Base-by-base conservation (phyloP, 2,113 vertebrate species). In the Nothoprocta pentlandii region DNA sequence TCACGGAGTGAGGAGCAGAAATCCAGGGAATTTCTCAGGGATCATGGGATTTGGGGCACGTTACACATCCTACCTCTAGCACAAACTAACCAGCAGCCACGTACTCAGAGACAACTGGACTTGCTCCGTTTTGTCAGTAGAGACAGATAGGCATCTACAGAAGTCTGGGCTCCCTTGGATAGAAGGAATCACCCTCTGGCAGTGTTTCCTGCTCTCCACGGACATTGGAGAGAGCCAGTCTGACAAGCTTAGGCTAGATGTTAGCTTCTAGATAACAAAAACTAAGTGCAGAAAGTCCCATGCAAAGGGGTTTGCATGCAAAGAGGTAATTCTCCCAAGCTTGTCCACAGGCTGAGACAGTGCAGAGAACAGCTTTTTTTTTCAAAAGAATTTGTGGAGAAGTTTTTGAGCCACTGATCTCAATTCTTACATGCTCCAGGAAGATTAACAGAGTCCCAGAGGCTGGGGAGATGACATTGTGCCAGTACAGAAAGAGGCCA, bases 281-380 rank as follows among this genome's bases (percentile, higher is more conserved):
- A 19, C 2, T 39, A 41, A 17, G 51, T 0, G 0, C 32, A 54
- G 39, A 34, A 39, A 88, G 4, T 12, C 36, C 44, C 0, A 0
- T 17, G 28, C 3, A 4, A 34, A 78, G 51, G 2, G 10, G 32
- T 16, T 79, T 69, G 5, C 44, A 58, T 0, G 0, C 7, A 42
- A 92, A 68, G 39, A 47, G 5, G 58, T 78, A 6, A 67, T 88
- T 86, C 93, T 34, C 49, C 42, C 42, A 64, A 70, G 19, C 15
- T 58, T 76, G 16, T 75, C 34, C 90, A 39, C 58, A 89, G 53
- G 51, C 42, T 47, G 86, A 77, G 34, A 46, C 25, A 70, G 71
- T 56, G 20, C 26, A 80, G 58, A 64, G 64, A 53, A 30, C 5
- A 66, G 6, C 66, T 93, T 58, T 58, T 93, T 30, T 30, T 62